Base-by-base conservation (phyloP, 2,797 vertebrate species). In the Sebastes minor region DNA sequence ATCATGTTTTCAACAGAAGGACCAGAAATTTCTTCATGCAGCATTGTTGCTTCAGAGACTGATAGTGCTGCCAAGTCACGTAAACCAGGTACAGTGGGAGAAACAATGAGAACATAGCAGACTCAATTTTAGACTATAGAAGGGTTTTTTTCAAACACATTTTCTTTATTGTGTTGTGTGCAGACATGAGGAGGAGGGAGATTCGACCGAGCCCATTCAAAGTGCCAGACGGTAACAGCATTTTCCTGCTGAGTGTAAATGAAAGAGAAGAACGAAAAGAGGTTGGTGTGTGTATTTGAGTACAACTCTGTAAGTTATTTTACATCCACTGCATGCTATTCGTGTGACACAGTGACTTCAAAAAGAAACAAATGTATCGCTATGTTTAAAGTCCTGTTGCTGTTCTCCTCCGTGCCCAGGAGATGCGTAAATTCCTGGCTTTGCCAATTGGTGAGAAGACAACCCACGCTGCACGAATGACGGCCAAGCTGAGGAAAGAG, bases 361-460 rank as follows among this genome's bases (percentile, higher is more conserved):
- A 32, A 28, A 55, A 68, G 4, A 49, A 8, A 55, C 38, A 55
- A 56, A 38, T 7, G 1, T 0, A 35, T 38, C 5, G 1, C 30
- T 14, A 2, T 55, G 55, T 71, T 46, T 33, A 0, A 71, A 76
- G 69, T 76, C 38, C 23, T 69, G 74, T 33, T 74, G 32, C 60
- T 71, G 42, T 66, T 62, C 32, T 33, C 60, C 23, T 74, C 38
- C 14, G 1, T 79, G 27, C 53, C 22, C 78, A 99, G 98, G 96
- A 97, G 82, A 91, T 79, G 46, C 93, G 95, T 32, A 92, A 69
- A 82, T 95, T 93, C 86, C 94, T 95, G 86, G 78, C 83, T 10
- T 78, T 96, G 88, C 95, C 93, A 53, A 92, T 97, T 78, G 89
- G 97, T 1, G 91, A 97, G 92, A 98, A 97, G 92, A 91, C 84